Evolutionary conservation across 2,888 invertebrate species (phyloP), one percentile per base, ranked within the genome.

Genomic region (Catocala nupta): DNA sequence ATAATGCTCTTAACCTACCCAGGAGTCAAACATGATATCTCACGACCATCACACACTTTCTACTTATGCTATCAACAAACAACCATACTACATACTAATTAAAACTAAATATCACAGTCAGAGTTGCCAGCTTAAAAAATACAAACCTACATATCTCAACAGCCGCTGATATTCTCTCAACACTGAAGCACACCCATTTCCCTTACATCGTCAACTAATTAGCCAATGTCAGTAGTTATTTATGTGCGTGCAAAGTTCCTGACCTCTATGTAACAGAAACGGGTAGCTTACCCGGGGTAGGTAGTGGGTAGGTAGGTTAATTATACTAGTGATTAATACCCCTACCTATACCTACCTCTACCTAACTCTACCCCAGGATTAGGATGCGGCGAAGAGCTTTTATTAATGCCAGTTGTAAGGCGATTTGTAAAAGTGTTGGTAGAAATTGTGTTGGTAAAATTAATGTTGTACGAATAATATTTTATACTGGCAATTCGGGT

Each of bases 241-340:
- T 59, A 71, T 75, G 63, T 55, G 68, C 61, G 62, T 54, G 56
- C 49, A 68, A 64, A 70, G 70, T 56, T 63, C 60, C 61, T 51
- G 45, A 71, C 64, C 65, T 73, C 61, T 36, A 42, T 55, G 59
- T 54, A 66, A 57, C 56, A 34, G 44, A 48, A 69, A 47, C 55
- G 52, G 61, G 65, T 39, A 54, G 55, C 45, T 39, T 58, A 55
- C 55, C 55, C 50, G 16, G 52, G 62, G 48, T 53, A 47, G 55
- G 55, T 44, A 13, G 50, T 5, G 5, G 50, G 42, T 13, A 25
- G 63, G 51, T 45, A 59, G 65, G 71, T 80, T 82, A 82, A 82
- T 81, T 77, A 81, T 76, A 72, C 70, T 60, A 58, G 80, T 81
- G 81, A 82, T 82, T 80, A 81, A 81, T 82, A 77, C 65, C 48